phyloP scores from a whole-genome alignment of 2,888 invertebrate genomes.

The Sarcophaga variegata region DNA sequence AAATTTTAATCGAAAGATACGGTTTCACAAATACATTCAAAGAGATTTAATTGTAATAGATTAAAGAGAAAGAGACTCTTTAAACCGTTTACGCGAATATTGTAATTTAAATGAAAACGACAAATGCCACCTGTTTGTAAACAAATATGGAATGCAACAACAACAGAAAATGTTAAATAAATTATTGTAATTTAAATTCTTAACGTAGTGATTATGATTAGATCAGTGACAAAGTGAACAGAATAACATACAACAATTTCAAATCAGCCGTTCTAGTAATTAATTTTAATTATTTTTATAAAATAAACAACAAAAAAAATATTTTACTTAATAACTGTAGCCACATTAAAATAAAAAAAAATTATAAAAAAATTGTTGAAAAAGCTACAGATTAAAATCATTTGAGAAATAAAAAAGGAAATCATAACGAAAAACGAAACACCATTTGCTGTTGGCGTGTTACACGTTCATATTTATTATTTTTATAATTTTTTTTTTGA shows the following conservation, averaged over 20 bases:
- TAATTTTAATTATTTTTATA: not conserved
- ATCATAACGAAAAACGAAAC: slow-evolving; percentile 17
- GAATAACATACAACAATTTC: not conserved
- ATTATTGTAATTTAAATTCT: not conserved
- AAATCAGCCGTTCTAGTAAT: not conserved
- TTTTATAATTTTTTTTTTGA: not conserved
- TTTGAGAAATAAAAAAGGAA: slow-evolving; percentile 22
- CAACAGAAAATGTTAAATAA: slow-evolving; percentile 34
- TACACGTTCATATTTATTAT: slow-evolving; percentile 23
- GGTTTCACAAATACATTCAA: slow-evolving; percentile 9
- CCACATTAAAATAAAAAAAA: not conserved
- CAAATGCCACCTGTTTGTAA: slow-evolving; percentile 41
- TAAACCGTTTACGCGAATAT: not conserved
- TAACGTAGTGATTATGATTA: not conserved
- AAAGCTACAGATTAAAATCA: slow-evolving; percentile 37
- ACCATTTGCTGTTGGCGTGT: slow-evolving; percentile 48
- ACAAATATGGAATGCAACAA: slow-evolving; percentile 8
- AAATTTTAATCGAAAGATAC: slow-evolving; percentile 15
- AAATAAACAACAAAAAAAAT: slow-evolving; percentile 1
- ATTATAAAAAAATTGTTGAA: not conserved
- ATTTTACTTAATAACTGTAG: slow-evolving; percentile 4
- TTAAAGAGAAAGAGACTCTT: slow-evolving; percentile 5
- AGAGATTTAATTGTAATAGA: slow-evolving; percentile 37
- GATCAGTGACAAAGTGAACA: slow-evolving; percentile 13
- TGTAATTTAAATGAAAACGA: slow-evolving; percentile 40